Base-by-base conservation (phyloP, 1,140 invertebrate genomes). In the Reticulitermes speratus region DNA sequence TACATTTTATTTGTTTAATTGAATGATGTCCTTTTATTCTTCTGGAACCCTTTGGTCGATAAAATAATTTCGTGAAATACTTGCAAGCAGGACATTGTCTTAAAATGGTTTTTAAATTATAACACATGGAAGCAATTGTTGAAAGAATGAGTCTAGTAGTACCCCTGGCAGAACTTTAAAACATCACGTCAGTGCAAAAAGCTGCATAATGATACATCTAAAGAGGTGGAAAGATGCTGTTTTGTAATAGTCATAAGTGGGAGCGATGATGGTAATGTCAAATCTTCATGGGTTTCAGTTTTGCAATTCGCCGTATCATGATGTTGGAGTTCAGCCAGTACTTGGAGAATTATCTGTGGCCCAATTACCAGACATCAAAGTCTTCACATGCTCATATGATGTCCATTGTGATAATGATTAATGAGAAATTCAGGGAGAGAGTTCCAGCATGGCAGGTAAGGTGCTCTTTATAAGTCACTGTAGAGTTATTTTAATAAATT, bases 291-390 rank as follows among this genome's bases (percentile, higher is more conserved):
- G 16, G 82, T 91, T 93, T 86, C 89, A 96, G 94, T 89, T 98
- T 97, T 91, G 95, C 96, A 11, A 96, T 97, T 11, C 93, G 96
- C 75, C 93, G 97, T 30, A 97, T 98, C 85, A 98, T 99, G 95
- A 96, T 99, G 93, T 91, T 99, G 55, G 98, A 99, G 91, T 98
- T 99, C 89, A 98, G 97, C 89, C 98, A 99, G 89, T 99, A 99
- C 91, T 90, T 99, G 87, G 98, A 99, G 91, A 97, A 98, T 90
- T 99, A 97, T 92, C 90, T 99, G 25, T 99, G 98, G 98, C 98
- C 97, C n/a, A 96, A 99, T 91, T 99, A 97, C 82, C 86, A 84
- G 14, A 92, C 94, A 2, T 92, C 91, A 25, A 92, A 92, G 84
- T 94, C 97, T 1, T 94, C 95, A 0, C 93, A 95, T 87, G 94